Conservation (phyloP, 2,113 vertebrate species). For the Ardeotis arabs region DNA sequence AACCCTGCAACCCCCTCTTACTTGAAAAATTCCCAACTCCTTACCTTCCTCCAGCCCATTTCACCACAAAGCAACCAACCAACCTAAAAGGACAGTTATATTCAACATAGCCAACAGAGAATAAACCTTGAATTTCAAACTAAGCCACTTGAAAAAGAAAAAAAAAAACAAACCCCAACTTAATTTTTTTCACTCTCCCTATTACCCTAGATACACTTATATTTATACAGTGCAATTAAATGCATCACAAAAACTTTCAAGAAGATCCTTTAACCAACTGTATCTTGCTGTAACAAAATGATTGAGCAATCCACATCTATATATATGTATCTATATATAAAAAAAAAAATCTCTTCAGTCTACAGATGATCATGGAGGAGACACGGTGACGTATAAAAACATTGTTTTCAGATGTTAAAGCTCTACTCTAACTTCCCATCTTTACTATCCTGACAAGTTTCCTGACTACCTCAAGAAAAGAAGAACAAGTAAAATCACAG, state of each 20-base stretch:
- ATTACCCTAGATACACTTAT: background rate
- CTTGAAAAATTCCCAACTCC: background rate
- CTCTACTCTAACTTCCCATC: background rate
- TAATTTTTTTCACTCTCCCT: background rate
- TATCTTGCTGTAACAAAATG: background rate
- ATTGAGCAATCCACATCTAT: background rate
- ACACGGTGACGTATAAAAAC: background rate
- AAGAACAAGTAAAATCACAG: background rate
- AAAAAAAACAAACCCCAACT: too few relatives aligned
- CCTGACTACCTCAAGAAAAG: background rate
- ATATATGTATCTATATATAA: background rate
- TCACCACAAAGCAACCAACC: background rate
- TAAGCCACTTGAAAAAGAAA: background rate
- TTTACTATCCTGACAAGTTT: background rate
- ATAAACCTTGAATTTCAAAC: background rate
- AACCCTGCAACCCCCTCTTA: background rate
- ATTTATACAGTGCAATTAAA: background rate
- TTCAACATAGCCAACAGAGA: background rate
- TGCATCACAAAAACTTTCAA: background rate
- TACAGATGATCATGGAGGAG: background rate
- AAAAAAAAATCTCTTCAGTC: background rate
- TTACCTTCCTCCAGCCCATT: background rate
- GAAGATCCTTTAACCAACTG: background rate
- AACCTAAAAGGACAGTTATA: background rate
- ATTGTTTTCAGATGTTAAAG: background rate